Conservation (phyloP, 2,888 invertebrate species). For the Limnephilus rhombicus region DNA sequence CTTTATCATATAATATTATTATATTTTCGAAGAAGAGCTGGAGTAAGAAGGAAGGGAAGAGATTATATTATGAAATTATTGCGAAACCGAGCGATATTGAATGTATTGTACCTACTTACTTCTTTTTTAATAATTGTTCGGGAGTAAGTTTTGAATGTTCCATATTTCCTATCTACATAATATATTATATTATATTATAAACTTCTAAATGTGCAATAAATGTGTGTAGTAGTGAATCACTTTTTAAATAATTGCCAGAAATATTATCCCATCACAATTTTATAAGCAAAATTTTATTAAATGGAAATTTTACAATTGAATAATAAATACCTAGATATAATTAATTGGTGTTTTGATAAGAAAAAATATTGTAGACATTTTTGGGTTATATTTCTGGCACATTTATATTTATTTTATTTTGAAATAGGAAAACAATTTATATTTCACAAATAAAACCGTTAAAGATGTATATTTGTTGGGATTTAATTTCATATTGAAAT, state of each 20-base stretch:
- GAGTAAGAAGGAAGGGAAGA: slow-evolving; percentile 46
- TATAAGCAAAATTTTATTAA: slow-evolving; percentile 56
- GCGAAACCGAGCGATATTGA: slow-evolving; percentile 64
- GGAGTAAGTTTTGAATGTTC: slow-evolving; percentile 64
- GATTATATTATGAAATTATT: slow-evolving; percentile 48
- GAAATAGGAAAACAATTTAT: slow-evolving; percentile 65
- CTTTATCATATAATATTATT: slow-evolving; percentile 24
- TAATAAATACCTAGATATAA: slow-evolving; percentile 37
- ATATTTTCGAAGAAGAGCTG: slow-evolving; percentile 50
- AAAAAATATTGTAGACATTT: slow-evolving; percentile 51
- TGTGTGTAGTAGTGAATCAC: slow-evolving; percentile 77
- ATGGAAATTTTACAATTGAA: slow-evolving; percentile 46
- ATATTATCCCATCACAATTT: slow-evolving; percentile 46
- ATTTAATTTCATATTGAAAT: slow-evolving; percentile 79
- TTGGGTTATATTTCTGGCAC: slow-evolving; percentile 61
- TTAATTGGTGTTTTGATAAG: slow-evolving; percentile 52
- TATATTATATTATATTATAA: slow-evolving; percentile 74
- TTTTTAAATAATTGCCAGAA: slow-evolving; percentile 59
- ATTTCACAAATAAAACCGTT: slow-evolving; percentile 69
- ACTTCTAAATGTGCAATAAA: slow-evolving; percentile 80
- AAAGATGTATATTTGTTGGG: slow-evolving; percentile 79
- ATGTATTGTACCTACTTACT: slow-evolving; percentile 61
- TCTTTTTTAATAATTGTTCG: slow-evolving; percentile 61
- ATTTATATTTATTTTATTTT: slow-evolving; percentile 63
- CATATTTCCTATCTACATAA: slow-evolving; percentile 60